These are phyloP conservation scores for Setophaga coronata DNA, from an alignment of 2,113 vertebrate species.

Conservation along the genomic window DNA sequence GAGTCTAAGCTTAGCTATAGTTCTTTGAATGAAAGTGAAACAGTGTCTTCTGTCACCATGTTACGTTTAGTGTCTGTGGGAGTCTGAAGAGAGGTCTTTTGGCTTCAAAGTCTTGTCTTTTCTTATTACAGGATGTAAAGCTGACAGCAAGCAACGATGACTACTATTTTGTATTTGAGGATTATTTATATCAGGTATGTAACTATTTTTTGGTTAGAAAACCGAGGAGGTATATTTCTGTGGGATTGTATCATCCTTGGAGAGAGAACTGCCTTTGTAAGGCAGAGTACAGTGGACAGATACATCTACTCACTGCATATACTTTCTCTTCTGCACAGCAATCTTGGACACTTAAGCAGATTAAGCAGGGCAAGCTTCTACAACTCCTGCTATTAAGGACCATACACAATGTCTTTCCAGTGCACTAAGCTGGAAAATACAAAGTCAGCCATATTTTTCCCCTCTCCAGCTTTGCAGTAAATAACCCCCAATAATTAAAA, in stretches of 20 bases:
- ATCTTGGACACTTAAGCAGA: not conserved
- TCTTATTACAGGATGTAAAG: conserved; percentile 90
- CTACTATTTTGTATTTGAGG: conserved; percentile 99
- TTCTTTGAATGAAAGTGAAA: not conserved
- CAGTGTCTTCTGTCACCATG: not conserved
- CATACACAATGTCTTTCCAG: not conserved
- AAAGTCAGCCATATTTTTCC: not conserved
- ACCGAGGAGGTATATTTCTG: not conserved
- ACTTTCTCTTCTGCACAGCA: not conserved
- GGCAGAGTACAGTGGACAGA: not conserved
- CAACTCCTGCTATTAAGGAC: not conserved
- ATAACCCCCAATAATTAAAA: not conserved
- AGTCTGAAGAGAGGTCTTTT: not conserved
- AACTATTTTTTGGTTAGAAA: not conserved
- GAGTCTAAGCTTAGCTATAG: not conserved
- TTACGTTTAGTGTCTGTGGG: not conserved
- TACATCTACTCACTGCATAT: not conserved
- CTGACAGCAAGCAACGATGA: conserved; percentile 98
- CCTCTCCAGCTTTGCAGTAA: not conserved
- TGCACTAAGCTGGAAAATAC: not conserved
- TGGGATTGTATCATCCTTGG: not conserved
- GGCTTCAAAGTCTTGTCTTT: not conserved
- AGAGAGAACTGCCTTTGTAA: not conserved
- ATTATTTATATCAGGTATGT: conserved; percentile 96
- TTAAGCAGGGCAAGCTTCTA: not conserved